A percentile compares a stretch with the other conserved stretches of the same genome.
Evolutionary conservation across 1,140 invertebrate genomes (phyloP).

Genomic region (Diachasma alloeum): DNA sequence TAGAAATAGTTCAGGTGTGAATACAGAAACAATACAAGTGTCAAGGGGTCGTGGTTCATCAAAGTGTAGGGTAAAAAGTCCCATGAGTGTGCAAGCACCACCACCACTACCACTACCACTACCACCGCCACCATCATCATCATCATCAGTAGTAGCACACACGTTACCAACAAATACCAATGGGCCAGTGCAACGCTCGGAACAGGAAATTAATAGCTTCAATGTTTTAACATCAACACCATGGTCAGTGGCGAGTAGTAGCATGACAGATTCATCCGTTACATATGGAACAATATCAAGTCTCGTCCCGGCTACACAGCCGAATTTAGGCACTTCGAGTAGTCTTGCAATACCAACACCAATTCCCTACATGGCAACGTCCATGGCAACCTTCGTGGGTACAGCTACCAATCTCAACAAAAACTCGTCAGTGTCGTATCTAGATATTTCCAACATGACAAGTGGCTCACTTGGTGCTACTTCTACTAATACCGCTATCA

Average conservation of each 20-base stretch:
- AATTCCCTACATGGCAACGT: constrained; percentile 60
- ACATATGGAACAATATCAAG: constrained; percentile 51
- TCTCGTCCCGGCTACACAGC: constrained; percentile 47
- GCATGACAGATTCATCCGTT: constrained; percentile 46
- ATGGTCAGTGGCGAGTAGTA: constrained; percentile 47
- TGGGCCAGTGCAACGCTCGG: neutral
- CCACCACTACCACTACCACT: constrained; percentile 13
- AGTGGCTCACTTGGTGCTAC: constrained; percentile 58
- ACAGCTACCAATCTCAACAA: constrained; percentile 60
- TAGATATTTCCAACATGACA: constrained; percentile 66
- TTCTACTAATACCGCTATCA: constrained; percentile 49
- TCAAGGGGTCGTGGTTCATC: neutral
- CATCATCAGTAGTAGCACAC: constrained; percentile 18
- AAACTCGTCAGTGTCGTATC: constrained; percentile 64
- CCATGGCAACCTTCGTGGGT: constrained; percentile 62
- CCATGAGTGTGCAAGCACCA: neutral
- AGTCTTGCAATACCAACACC: constrained; percentile 50
- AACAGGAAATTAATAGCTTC: constrained; percentile 21
- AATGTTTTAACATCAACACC: constrained; percentile 47
- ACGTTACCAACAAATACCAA: neutral
- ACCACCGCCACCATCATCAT: constrained; percentile 18
- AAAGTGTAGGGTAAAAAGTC: constrained; percentile 28
- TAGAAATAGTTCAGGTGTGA: neutral
- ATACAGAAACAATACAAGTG: neutral
- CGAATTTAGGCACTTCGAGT: constrained; percentile 45